These are phyloP conservation scores for Mastigias papua DNA, from an alignment of 30 jellyfish, hydroid and myxozoan genomes.

Conservation along the genomic window DNA sequence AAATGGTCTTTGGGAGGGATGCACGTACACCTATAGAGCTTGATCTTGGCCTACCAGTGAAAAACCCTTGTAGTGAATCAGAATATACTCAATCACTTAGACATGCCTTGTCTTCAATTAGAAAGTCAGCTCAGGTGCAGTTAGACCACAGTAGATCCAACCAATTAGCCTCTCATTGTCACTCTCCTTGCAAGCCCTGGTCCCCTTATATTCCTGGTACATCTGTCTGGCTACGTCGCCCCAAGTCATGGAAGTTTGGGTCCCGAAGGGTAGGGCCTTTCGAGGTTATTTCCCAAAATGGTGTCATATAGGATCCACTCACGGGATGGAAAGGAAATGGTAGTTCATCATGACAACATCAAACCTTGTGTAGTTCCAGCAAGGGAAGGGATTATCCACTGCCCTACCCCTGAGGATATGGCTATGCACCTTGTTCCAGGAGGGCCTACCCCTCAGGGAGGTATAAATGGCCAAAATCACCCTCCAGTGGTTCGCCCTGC, in stretches of 20 bases:
- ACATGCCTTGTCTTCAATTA: constrained; percentile 18
- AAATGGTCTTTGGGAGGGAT: constrained; percentile 43
- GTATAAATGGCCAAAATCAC: not conserved
- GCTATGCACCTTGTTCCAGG: constrained; percentile 38
- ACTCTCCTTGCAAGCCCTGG: constrained; percentile 39
- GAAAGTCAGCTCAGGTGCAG: constrained; percentile 15
- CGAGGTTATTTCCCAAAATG: constrained; percentile 25
- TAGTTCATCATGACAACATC: constrained; percentile 43
- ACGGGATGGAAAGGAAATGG: constrained; percentile 23
- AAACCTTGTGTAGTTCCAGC: constrained; percentile 45
- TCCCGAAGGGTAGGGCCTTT: constrained; percentile 49
- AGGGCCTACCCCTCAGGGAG: constrained; percentile 31
- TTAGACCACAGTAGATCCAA: constrained; percentile 21
- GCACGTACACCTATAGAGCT: constrained; percentile 59
- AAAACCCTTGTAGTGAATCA: constrained; percentile 51
- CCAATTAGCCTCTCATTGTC: constrained; percentile 6
- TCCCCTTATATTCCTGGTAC: constrained; percentile 27
- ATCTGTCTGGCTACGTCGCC: constrained; percentile 70
- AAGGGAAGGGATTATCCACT: constrained; percentile 17
- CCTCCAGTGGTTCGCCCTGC: constrained; percentile 20
- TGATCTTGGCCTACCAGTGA: constrained; percentile 50
- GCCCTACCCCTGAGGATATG: constrained; percentile 34
- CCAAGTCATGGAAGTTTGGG: constrained; percentile 57
- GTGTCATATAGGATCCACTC: constrained; percentile 31
- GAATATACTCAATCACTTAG: constrained; percentile 15